Evolutionary conservation across 2,797 vertebrate species (phyloP).

Genomic region (Dipus sagitta): DNA sequence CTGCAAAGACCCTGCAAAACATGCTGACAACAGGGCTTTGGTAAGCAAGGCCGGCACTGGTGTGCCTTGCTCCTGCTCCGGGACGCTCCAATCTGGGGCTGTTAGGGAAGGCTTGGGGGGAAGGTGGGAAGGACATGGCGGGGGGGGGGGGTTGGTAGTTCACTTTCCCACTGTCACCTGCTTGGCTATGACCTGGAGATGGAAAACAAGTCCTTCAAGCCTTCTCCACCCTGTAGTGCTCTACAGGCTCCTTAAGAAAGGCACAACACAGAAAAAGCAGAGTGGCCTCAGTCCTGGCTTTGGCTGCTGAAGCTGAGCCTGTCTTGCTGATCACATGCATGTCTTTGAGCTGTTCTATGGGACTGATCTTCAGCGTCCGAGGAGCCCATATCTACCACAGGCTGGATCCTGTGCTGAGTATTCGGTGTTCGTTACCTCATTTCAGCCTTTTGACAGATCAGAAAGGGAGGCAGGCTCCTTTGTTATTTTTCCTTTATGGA

Average conservation of each 20-base stretch:
- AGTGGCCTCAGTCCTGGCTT: background rate
- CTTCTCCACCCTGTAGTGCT: background rate
- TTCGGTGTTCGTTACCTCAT: background rate
- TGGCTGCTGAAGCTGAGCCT: background rate
- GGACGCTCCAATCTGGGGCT: background rate
- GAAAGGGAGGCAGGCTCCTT: background rate
- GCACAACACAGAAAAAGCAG: background rate
- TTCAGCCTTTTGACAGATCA: background rate
- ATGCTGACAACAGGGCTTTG: background rate
- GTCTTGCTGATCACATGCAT: background rate
- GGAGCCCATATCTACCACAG: rapidly evolving
- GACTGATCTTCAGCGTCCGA: background rate
- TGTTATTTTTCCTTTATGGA: background rate
- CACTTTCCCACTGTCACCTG: background rate
- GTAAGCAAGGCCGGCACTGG: background rate
- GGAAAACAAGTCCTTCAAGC: background rate
- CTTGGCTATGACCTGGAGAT: background rate
- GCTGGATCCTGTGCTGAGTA: background rate
- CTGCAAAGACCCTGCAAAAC: background rate
- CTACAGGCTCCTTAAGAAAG: background rate
- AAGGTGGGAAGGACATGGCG: background rate
- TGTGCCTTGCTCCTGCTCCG: background rate
- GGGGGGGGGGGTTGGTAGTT: background rate
- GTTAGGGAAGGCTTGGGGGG: background rate
- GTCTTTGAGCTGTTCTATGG: background rate